Conservation (phyloP, 1,140 invertebrate genomes). For the Bombyx mori region DNA sequence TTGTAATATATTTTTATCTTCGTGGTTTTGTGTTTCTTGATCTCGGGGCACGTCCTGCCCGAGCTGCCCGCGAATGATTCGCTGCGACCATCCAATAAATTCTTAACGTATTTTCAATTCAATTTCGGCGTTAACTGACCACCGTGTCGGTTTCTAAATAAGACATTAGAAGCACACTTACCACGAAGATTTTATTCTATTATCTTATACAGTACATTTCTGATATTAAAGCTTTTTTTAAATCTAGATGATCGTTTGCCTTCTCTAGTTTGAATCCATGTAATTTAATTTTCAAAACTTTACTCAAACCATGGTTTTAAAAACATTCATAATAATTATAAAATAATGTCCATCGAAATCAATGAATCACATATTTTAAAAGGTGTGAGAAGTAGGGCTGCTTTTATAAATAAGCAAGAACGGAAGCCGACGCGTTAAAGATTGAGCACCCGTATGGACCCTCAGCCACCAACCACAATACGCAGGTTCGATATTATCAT, state of each 20-base stretch:
- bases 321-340: slow-evolving; percentile 39
- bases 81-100: slow-evolving; percentile 34
- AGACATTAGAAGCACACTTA: slow-evolving; percentile 25
- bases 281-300: too few relatives aligned
- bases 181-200: slow-evolving; percentile 13
- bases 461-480: slow-evolving; percentile 34
- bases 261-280: too few relatives aligned
- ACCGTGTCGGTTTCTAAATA: slow-evolving; percentile 20
- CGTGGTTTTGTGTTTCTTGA: slow-evolving; percentile 60
- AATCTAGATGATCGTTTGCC: too few relatives aligned
- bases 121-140: slow-evolving; percentile 25
- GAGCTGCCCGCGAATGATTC: slow-evolving; percentile 34
- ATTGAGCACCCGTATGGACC: slow-evolving; percentile 8
- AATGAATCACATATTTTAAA: slow-evolving; percentile 35
- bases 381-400: slow-evolving; percentile 42
- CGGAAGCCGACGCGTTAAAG: slow-evolving; percentile 22
- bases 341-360: slow-evolving; percentile 21
- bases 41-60: slow-evolving; percentile 44
- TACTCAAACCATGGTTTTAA: slow-evolving; percentile 5
- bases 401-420: slow-evolving; percentile 23
- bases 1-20: slow-evolving; percentile 67
- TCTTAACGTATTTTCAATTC: slow-evolving; percentile 36
- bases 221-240: too few relatives aligned
- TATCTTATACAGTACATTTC: too few relatives aligned
- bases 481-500: slow-evolving; percentile 56